A percentile compares a stretch with the other conserved stretches of the same genome.
phyloP scores from a whole-genome alignment of 2,888 invertebrate species.

The Drosophila paramelanica region DNA sequence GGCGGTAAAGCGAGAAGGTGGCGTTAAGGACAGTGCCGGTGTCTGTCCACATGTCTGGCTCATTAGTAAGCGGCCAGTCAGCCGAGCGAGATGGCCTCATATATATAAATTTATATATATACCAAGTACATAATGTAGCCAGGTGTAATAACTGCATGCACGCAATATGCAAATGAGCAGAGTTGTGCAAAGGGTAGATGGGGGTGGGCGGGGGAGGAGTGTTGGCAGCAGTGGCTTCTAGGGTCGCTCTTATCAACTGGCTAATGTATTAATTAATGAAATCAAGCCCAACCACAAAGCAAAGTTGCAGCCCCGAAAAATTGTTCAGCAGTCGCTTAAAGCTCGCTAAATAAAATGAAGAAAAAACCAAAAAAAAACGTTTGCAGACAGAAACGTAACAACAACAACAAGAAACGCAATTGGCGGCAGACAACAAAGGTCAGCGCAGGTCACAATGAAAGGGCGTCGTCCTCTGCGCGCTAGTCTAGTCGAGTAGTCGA shows the following conservation, averaged over 20 bases:
- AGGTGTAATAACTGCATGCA: slow-evolving; percentile 73
- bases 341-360: slow-evolving; percentile 40
- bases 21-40: slow-evolving; percentile 42
- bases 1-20: not conserved
- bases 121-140: slow-evolving; percentile 49
- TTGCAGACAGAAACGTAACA: slow-evolving; percentile 59
- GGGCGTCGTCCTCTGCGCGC: slow-evolving; percentile 85
- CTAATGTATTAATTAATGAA: slow-evolving; percentile 66
- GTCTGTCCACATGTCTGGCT: slow-evolving; percentile 46
- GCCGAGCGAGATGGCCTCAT: slow-evolving; percentile 42
- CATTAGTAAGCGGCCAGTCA: slow-evolving; percentile 45
- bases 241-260: slow-evolving; percentile 48
- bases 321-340: slow-evolving; percentile 44
- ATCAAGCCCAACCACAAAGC: slow-evolving; percentile 51
- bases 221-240: slow-evolving; percentile 5
- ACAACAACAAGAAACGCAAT: slow-evolving; percentile 44
- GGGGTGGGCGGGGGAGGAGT: not conserved
- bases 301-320: slow-evolving; percentile 40
- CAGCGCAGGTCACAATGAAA: slow-evolving; percentile 85
- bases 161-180: slow-evolving; percentile 70
- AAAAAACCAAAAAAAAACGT: slow-evolving; percentile 35
- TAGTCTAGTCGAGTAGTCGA: slow-evolving; percentile 47
- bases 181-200: not conserved
- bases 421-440: slow-evolving; percentile 84
- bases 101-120: not conserved